Evolutionary conservation across 2,113 vertebrate species (phyloP), one percentile per base, ranked within the genome.

Genomic region (Puma concolor): DNA sequence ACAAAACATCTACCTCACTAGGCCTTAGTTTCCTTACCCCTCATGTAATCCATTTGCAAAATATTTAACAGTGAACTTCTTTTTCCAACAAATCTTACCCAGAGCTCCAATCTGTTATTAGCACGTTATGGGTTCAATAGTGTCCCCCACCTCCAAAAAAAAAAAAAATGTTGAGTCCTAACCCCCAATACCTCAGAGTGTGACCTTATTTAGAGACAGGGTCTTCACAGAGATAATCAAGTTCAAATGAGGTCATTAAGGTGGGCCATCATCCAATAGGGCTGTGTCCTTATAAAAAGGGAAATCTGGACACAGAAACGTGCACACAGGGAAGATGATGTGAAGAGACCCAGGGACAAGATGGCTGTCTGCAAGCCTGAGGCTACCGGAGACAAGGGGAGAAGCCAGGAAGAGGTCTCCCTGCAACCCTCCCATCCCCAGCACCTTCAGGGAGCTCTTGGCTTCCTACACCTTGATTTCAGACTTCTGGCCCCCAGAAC

Each of bases 311-410:
- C 84, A 57, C 31, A 66, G 36, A 83, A n/a, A 69, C 33, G 1
- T 7, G 0, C 64, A 54, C 15, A 13, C 3, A 29, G 27, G 36
- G 3, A 57, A 54, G 50, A 23, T 0, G 0, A 2, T n/a, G 27
- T 74, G 54, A 36, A 72, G n/a, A 63, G 3, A 64, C 21, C 8
- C 17, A 33, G 2, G 17, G 0, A 72, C 19, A 80, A 72, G 19
- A 85, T 9, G n/a, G 3, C 31, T 15, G 5, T 21, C 63, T 27
- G 13, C 4, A 25, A 74, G 66, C 31, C 76, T 50, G 23, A 52
- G n/a, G 33, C 66, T 67, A n/a, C 23, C 17, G 36, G 74, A 86
- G 44, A 44, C 31, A 21, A 44, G 31, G n/a, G 86, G 7, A 41
- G n/a, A 87, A 7, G 12, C n/a, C 8, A 19, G 17, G 2, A 67